These are phyloP conservation scores for Strongylocentrotus purpuratus DNA, from an alignment of 35 echinoderm and acorn worm genomes.

Conservation along the genomic window DNA sequence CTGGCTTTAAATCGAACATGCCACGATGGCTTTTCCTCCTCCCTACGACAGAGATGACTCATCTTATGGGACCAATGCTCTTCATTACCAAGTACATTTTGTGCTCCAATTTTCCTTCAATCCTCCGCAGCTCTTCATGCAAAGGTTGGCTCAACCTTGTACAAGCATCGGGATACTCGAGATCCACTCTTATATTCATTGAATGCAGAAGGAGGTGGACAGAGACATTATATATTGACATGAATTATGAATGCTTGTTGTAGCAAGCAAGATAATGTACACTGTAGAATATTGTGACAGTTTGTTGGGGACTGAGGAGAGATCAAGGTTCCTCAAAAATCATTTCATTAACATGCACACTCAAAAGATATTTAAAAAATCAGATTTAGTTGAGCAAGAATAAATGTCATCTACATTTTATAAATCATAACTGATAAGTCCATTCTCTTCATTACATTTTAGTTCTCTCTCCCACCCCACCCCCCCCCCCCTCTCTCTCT, in stretches of 20 bases:
- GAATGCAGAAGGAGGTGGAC: not conserved
- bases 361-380: too few relatives aligned
- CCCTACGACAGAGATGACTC: not conserved
- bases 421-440: not conserved
- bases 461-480: not conserved
- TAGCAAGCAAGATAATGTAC: not conserved
- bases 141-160: not conserved
- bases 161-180: not conserved
- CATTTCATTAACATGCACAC: too few relatives aligned
- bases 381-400: too few relatives aligned
- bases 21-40: not conserved
- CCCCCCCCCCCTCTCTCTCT: not conserved
- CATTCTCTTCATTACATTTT: not conserved
- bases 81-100: slow-evolving; percentile 13
- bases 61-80: not conserved
- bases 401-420: too few relatives aligned
- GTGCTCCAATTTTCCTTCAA: not conserved
- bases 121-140: not conserved
- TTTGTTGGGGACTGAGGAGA: not conserved
- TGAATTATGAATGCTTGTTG: not conserved
- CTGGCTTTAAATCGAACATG: not conserved
- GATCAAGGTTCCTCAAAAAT: not conserved
- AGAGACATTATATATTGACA: not conserved
- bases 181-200: not conserved
- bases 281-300: not conserved